phyloP scores from a whole-genome alignment of 1,140 invertebrate genomes.

The roundworm (Caenorhabditis elegans) region DNA sequence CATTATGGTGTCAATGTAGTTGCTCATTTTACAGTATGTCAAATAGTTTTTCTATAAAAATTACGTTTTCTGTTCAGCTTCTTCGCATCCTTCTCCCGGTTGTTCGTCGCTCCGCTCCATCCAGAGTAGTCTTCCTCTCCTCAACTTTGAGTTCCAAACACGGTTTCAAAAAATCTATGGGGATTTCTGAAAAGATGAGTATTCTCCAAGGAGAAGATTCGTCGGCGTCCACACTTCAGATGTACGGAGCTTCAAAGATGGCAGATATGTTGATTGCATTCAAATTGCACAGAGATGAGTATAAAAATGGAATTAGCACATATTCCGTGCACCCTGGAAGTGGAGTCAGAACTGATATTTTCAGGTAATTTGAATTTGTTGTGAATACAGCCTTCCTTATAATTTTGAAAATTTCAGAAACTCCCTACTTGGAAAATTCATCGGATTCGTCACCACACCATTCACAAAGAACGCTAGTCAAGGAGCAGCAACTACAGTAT shows the following conservation, averaged over 20 bases:
- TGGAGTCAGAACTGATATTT: slow-evolving; percentile 33
- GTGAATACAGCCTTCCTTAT: too few relatives aligned
- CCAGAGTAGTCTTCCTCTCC: background rate
- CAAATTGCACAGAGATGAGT: slow-evolving; percentile 77
- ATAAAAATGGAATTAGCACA: slow-evolving; percentile 72
- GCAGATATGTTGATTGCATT: slow-evolving; percentile 82
- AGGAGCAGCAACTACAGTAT: slow-evolving; percentile 84
- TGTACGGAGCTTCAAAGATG: slow-evolving; percentile 86
- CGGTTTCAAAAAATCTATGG: background rate
- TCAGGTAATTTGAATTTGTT: too few relatives aligned
- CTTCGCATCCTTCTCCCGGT: slow-evolving; percentile 78
- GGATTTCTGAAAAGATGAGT: slow-evolving; percentile 35
- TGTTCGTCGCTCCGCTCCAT: slow-evolving; percentile 88
- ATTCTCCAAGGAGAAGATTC: slow-evolving; percentile 61
- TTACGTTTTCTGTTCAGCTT: background rate
- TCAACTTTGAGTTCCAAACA: background rate
- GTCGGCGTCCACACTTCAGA: slow-evolving; percentile 74
- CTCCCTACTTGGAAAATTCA: slow-evolving; percentile 77
- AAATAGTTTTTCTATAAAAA: background rate
- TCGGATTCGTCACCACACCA: slow-evolving; percentile 71
- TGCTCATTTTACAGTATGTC: slow-evolving; percentile 81
- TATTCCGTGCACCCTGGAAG: slow-evolving; percentile 90
- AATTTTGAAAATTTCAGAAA: too few relatives aligned
- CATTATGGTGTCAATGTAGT: slow-evolving; percentile 67
- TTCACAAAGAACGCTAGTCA: slow-evolving; percentile 94